Conservation (phyloP, 1,140 invertebrate species). For the Aleiodes sp. region DNA sequence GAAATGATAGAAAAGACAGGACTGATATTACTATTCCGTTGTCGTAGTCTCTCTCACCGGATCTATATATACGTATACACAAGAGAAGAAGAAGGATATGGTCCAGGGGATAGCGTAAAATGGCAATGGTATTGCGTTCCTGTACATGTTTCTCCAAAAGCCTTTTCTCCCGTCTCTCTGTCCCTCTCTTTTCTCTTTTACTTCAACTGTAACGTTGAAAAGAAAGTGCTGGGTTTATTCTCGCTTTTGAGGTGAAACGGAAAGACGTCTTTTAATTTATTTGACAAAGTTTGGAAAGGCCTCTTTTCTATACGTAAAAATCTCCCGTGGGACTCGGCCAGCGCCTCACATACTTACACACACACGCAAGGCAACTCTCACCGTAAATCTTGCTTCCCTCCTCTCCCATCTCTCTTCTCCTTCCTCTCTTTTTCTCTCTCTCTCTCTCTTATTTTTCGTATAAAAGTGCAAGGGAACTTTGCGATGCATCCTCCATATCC, state of each 20-base stretch:
- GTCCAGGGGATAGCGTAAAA: conserved; percentile 20
- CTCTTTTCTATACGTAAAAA: neutral
- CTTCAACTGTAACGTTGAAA: neutral
- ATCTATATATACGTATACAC: conserved; percentile 23
- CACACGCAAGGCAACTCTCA: conserved; percentile 6
- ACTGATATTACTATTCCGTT: conserved; percentile 35
- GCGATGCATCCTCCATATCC: conserved; percentile 26
- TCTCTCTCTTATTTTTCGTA: neutral
- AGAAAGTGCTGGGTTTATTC: conserved; percentile 6
- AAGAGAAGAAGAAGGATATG: conserved; percentile 29
- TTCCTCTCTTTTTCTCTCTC: neutral
- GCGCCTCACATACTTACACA: too few species aligned
- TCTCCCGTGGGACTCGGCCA: neutral
- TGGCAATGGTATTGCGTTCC: conserved; percentile 1
- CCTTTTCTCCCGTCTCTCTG: neutral
- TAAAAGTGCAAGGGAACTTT: conserved; percentile 35
- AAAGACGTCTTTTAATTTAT: conserved; percentile 39
- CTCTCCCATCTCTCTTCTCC: neutral
- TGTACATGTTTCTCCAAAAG: conserved; percentile 21
- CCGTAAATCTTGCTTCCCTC: neutral
- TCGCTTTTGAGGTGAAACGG: conserved; percentile 18
- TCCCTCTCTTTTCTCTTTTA: neutral
- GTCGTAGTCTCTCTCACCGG: conserved; percentile 29
- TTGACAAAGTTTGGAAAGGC: conserved; percentile 38
- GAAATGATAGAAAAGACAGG: conserved; percentile 13